Conservation (phyloP, 2,888 invertebrate genomes). For the Cephalotes varians region DNA sequence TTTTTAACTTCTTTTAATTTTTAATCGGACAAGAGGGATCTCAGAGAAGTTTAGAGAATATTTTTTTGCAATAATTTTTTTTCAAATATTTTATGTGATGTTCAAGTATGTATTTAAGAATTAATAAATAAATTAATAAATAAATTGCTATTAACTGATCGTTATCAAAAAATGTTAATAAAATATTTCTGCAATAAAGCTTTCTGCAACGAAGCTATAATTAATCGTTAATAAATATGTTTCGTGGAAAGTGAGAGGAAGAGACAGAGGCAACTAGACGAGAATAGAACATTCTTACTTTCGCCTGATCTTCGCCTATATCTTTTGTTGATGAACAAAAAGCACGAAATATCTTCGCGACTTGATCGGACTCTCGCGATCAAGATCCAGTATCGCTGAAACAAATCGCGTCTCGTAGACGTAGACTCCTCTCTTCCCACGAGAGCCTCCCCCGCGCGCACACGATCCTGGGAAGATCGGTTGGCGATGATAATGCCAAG, state of each 20-base stretch:
- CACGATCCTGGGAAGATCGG: constrained; percentile 79
- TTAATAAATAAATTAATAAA: too few relatives aligned
- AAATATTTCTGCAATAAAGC: too few relatives aligned
- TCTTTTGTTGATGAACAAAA: constrained; percentile 14
- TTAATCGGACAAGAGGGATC: too few relatives aligned
- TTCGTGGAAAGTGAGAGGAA: neutral
- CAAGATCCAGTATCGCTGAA: constrained; percentile 61
- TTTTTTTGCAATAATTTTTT: too few relatives aligned
- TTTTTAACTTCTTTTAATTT: neutral
- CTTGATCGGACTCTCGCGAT: constrained; percentile 63
- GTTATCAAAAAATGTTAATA: neutral
- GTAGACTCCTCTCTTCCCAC: constrained; percentile 76
- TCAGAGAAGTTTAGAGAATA: too few relatives aligned
- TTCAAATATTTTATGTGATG: too few relatives aligned
- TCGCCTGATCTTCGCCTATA: constrained; percentile 36
- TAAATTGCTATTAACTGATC: neutral
- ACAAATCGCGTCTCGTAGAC: constrained; percentile 56
- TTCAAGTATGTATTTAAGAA: neutral
- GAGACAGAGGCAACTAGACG: neutral
- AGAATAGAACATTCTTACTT: constrained; percentile 19
- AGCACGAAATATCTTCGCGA: constrained; percentile 9
- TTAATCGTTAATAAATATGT: neutral
- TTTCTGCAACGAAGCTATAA: constrained; percentile 3
- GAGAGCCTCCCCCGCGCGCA: constrained; percentile 72
- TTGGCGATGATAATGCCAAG: constrained; percentile 76